Conservation (phyloP, 23 tunicate genomes). For the Trididemnum nubilum region DNA sequence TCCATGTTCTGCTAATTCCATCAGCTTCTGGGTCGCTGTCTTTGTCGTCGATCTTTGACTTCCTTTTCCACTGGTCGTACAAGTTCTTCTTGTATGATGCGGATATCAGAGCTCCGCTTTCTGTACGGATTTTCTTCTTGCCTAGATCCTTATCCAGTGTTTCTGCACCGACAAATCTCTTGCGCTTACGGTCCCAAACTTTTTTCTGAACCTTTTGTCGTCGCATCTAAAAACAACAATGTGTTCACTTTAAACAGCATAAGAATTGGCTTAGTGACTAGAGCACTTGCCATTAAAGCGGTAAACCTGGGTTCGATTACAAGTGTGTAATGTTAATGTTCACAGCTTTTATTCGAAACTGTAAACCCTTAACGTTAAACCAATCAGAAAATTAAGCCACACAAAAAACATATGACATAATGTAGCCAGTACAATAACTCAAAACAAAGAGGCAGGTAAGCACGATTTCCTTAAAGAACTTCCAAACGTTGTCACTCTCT, state of each 20-base stretch:
- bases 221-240: constrained; percentile 62
- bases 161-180: constrained; percentile 84
- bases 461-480: too few species aligned
- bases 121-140: constrained; percentile 89
- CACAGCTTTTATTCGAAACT: too few species aligned
- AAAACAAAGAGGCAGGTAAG: too few species aligned
- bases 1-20: constrained; percentile 40
- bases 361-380: too few species aligned
- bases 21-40: constrained; percentile 35
- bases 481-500: not conserved
- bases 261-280: not conserved
- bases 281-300: too few species aligned
- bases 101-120: constrained; percentile 89
- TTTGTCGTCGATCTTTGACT: constrained; percentile 62
- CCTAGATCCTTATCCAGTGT: constrained; percentile 23
- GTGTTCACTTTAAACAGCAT: too few species aligned
- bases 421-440: too few species aligned
- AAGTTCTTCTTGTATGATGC: constrained; percentile 83
- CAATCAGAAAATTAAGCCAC: too few species aligned
- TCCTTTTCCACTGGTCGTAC: constrained; percentile 91
- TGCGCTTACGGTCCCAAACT: constrained; percentile 97
- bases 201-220: constrained; percentile 57
- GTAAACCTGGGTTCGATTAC: too few species aligned
- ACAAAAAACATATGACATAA: too few species aligned
- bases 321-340: too few species aligned